Conservation (phyloP, 2,113 vertebrate genomes). For the Dipodomys stephensi region DNA sequence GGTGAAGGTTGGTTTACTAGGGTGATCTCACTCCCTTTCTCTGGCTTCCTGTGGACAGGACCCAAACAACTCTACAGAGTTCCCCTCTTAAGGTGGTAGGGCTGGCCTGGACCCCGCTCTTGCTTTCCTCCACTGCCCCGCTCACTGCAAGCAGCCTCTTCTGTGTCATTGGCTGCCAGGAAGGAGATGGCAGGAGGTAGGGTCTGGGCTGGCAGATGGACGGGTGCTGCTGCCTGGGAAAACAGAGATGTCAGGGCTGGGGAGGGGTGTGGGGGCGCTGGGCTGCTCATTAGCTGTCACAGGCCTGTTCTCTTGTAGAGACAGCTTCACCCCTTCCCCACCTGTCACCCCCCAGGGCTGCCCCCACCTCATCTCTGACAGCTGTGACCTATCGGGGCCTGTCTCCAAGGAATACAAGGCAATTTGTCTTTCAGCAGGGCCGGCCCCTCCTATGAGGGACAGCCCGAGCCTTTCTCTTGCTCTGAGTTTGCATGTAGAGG, state of each 20-base stretch:
- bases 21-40: background rate
- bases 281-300: constrained; percentile 63
- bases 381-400: constrained; percentile 43
- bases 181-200: background rate
- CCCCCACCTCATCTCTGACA: background rate
- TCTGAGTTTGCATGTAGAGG: background rate
- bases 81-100: background rate
- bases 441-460: background rate
- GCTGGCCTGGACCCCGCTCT: background rate
- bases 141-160: background rate
- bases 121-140: background rate
- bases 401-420: constrained; percentile 41
- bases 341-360: accelerated
- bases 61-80: background rate
- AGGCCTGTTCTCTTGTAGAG: background rate
- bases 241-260: constrained; percentile 59
- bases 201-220: background rate
- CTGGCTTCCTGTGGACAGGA: background rate
- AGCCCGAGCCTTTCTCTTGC: constrained; percentile 38
- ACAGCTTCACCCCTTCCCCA: constrained; percentile 56
- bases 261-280: accelerated
- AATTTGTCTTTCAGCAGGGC: constrained; percentile 67
- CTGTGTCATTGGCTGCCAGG: background rate
- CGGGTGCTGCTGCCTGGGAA: background rate
- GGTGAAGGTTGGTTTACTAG: background rate